These are phyloP conservation scores for Apistogramma diplotaenia DNA, from an alignment of 2,113 vertebrate genomes.

Conservation along the genomic window DNA sequence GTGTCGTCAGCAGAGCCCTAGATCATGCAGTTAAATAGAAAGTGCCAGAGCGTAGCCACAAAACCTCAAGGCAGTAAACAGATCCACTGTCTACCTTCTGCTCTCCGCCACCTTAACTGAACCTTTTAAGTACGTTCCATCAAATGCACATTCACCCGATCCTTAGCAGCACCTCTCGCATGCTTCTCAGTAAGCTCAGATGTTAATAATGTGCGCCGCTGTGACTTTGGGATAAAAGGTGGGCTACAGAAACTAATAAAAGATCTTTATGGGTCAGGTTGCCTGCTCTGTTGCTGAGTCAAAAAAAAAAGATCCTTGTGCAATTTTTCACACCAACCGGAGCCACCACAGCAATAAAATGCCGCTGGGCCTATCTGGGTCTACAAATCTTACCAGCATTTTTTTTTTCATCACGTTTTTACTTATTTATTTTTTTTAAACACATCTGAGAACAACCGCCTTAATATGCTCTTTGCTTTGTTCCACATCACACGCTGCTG, in stretches of 20 bases:
- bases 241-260: slow-evolving; percentile 45
- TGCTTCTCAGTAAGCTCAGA: slow-evolving; percentile 43
- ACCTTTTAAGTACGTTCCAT: slow-evolving; percentile 47
- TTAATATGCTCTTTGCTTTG: not conserved
- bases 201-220: slow-evolving; percentile 41
- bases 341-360: not conserved
- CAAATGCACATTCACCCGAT: slow-evolving; percentile 27
- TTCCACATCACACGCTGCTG: not conserved
- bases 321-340: slow-evolving; percentile 42
- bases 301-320: slow-evolving; percentile 16
- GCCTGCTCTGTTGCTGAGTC: slow-evolving; percentile 28
- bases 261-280: slow-evolving; percentile 37
- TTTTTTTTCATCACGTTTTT: not conserved
- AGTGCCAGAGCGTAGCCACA: slow-evolving; percentile 57
- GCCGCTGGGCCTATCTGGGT: not conserved
- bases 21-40: slow-evolving; percentile 61
- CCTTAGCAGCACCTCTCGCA: slow-evolving; percentile 1
- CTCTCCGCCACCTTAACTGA: slow-evolving; percentile 46
- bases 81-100: slow-evolving; percentile 53
- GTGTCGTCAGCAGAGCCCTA: slow-evolving; percentile 50
- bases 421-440: not conserved
- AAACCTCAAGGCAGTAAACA: slow-evolving; percentile 64
- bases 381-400: slow-evolving; percentile 10
- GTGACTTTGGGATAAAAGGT: slow-evolving; percentile 45
- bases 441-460: not conserved